Conservation (phyloP, 2,888 invertebrate genomes). For the Pseudoips prasinana region DNA sequence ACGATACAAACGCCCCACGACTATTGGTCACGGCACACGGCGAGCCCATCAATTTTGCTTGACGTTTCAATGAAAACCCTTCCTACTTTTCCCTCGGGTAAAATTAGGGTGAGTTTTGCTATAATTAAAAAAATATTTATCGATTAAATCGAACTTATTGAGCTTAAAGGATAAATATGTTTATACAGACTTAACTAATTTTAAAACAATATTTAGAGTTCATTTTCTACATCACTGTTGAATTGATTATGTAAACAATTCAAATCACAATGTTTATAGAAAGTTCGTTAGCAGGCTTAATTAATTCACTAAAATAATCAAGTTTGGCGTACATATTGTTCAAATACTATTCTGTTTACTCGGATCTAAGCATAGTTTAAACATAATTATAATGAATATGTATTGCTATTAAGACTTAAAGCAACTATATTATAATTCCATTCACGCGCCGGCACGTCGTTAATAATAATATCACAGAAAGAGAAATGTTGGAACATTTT, state of each 20-base stretch:
- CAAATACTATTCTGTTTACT: slow-evolving; percentile 4
- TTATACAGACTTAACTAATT: too few species aligned
- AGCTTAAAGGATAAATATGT: slow-evolving; percentile 33
- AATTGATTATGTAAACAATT: too few species aligned
- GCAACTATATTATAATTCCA: slow-evolving; percentile 28
- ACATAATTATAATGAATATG: slow-evolving; percentile 19
- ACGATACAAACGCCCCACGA: slow-evolving; percentile 66
- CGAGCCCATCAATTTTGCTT: slow-evolving; percentile 75
- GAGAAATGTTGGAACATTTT: slow-evolving; percentile 24
- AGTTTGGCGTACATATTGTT: too few species aligned
- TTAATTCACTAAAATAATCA: too few species aligned
- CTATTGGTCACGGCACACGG: slow-evolving; percentile 73
- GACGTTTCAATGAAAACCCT: slow-evolving; percentile 77
- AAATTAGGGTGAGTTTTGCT: slow-evolving; percentile 59
- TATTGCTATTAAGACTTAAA: slow-evolving; percentile 2
- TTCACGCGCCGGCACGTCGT: slow-evolving; percentile 26
- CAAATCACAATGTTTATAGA: neutral
- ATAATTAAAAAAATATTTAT: slow-evolving; percentile 68
- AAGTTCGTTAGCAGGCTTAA: neutral
- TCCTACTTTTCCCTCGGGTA: slow-evolving; percentile 67
- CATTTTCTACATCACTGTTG: too few species aligned
- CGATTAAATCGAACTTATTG: slow-evolving; percentile 43
- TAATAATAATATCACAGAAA: slow-evolving; percentile 33
- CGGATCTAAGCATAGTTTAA: slow-evolving; percentile 9
- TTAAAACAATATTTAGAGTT: too few species aligned